Percentiles rank a stretch among this genome's conserved stretches.
phyloP scores from a whole-genome alignment of 1,140 invertebrate genomes.

The Camponotus floridanus region DNA sequence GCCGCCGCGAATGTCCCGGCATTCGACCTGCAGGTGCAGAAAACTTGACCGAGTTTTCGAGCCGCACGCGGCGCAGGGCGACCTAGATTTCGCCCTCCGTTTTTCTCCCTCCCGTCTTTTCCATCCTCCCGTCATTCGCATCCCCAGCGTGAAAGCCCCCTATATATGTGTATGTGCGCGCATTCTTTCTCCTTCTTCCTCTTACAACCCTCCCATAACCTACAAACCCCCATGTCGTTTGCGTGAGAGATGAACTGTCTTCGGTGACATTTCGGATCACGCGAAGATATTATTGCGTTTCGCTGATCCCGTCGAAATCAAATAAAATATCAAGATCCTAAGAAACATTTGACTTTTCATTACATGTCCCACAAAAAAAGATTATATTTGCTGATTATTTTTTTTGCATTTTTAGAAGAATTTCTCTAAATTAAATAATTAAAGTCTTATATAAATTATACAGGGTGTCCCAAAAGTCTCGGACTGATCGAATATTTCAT shows the following conservation, averaged over 20 bases:
- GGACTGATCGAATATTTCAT: too few relatives aligned
- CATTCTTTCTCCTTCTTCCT: constrained; percentile 50
- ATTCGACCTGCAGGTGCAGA: constrained; percentile 82
- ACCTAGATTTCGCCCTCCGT: constrained; percentile 72
- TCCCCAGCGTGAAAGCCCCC: constrained; percentile 30
- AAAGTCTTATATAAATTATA: background rate
- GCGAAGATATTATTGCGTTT: constrained; percentile 21
- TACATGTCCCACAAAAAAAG: background rate
- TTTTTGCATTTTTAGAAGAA: background rate
- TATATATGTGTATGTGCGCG: background rate
- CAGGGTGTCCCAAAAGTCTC: too few relatives aligned
- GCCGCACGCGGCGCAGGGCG: constrained; percentile 79
- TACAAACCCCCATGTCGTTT: constrained; percentile 58
- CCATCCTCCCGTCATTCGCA: constrained; percentile 35
- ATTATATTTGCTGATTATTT: background rate
- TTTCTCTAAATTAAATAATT: background rate
- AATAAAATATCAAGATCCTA: constrained; percentile 21
- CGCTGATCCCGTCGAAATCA: background rate
- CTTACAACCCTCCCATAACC: constrained; percentile 60
- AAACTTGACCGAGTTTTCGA: constrained; percentile 84
- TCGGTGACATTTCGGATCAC: constrained; percentile 46
- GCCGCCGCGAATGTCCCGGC: constrained; percentile 42
- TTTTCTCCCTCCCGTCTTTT: constrained; percentile 22
- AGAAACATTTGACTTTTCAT: background rate
- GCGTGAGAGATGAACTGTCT: constrained; percentile 38